Conservation (phyloP, 2,113 vertebrate species). For the Cyrtonyx montezumae region DNA sequence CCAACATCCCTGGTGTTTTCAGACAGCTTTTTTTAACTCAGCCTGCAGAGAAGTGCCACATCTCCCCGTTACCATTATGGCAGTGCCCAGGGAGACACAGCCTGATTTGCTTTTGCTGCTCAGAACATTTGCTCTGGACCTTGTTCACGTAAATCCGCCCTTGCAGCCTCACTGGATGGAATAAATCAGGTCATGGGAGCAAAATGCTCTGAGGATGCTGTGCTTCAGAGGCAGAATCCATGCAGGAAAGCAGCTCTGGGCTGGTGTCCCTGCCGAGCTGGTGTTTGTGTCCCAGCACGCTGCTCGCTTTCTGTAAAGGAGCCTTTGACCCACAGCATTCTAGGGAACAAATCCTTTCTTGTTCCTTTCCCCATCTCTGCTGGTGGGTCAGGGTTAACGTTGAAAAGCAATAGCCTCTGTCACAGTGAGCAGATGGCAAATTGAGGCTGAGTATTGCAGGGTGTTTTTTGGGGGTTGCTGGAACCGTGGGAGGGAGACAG, state of each 20-base stretch:
- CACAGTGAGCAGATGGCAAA: neutral
- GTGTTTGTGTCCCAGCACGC: neutral
- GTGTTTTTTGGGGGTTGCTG: neutral
- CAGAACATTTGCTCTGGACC: neutral
- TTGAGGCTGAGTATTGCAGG: neutral
- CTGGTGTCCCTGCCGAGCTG: neutral
- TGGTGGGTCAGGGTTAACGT: accelerated
- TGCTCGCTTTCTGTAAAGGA: accelerated
- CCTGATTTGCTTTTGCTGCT: neutral
- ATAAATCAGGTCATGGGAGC: neutral
- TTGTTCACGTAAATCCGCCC: neutral
- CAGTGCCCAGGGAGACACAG: neutral
- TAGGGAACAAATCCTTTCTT: neutral
- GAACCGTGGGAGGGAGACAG: accelerated
- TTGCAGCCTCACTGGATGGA: neutral
- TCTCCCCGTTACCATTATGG: neutral
- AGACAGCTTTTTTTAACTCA: neutral
- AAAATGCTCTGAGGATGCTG: accelerated
- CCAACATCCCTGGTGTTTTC: accelerated
- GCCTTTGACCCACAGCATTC: neutral
- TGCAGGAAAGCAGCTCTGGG: accelerated
- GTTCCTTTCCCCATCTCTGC: neutral
- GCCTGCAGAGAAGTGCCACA: neutral
- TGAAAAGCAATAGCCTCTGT: neutral
- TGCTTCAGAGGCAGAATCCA: neutral